Conservation (phyloP, 2,113 vertebrate genomes). For the Thunnus maccoyii region DNA sequence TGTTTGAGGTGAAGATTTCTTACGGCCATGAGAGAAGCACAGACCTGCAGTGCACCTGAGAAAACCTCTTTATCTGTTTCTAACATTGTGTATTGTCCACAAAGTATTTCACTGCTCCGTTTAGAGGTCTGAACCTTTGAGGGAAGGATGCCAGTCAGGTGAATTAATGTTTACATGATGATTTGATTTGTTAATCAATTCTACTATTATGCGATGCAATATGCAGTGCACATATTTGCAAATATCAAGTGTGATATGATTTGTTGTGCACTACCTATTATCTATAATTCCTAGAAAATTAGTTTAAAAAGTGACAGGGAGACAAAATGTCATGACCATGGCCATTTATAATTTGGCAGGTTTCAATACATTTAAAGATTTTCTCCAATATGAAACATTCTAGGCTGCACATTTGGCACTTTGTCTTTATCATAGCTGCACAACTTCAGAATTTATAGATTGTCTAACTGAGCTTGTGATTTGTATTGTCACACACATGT, state of each 20-base stretch:
- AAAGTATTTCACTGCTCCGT: neutral
- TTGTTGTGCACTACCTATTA: neutral
- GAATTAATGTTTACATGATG: too few species aligned
- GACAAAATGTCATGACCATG: neutral
- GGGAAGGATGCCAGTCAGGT: too few species aligned
- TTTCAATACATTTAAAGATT: neutral
- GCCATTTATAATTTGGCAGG: neutral
- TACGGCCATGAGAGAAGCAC: neutral
- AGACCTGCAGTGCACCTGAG: neutral
- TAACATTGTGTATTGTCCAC: neutral
- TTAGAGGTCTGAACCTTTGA: neutral
- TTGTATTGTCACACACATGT: neutral
- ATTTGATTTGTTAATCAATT: neutral
- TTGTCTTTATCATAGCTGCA: neutral
- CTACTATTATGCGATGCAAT: neutral
- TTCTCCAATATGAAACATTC: too few species aligned
- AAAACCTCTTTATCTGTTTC: neutral
- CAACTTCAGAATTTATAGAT: neutral
- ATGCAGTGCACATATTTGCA: neutral
- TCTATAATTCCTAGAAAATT: neutral
- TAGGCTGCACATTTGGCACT: too few species aligned
- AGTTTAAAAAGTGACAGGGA: neutral
- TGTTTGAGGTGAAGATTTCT: slow-evolving; percentile 6
- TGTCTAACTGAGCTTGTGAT: too few species aligned
- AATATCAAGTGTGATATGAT: neutral